Percentiles rank a stretch among this genome's conserved stretches.
Evolutionary conservation across 2,113 vertebrate species (phyloP).

Genomic region (Microtus richardsoni): DNA sequence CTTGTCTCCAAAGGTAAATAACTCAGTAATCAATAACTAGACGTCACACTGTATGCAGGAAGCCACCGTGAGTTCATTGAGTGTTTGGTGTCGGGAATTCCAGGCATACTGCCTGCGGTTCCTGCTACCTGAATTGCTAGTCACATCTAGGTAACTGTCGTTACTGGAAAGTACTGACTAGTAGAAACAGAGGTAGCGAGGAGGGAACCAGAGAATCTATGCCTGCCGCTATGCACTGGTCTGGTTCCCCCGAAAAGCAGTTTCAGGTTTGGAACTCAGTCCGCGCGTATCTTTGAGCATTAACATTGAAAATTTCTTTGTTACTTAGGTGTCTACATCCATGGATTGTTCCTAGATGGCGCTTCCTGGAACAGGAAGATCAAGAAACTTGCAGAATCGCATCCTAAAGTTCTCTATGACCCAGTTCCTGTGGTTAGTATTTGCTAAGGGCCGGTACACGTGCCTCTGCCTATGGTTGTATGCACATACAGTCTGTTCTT

Average conservation of each 20-base stretch:
- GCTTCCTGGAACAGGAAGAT: slow-evolving; percentile 92
- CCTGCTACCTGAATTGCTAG: not conserved
- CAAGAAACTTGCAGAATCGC: slow-evolving; percentile 91
- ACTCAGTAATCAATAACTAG: not conserved
- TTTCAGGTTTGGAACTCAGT: not conserved
- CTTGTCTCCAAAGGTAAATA: not conserved
- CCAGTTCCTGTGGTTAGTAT: slow-evolving; percentile 92
- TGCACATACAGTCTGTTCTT: not conserved
- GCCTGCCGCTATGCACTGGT: not conserved
- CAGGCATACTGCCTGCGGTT: not conserved
- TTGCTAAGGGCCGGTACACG: not conserved
- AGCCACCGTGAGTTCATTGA: not conserved
- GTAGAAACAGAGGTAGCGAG: too few species aligned
- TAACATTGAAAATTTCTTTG: slow-evolving; percentile 41
- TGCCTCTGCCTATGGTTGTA: not conserved
- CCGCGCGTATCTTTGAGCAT: not conserved
- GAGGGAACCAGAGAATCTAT: not conserved
- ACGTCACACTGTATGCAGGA: not conserved
- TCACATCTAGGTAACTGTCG: not conserved
- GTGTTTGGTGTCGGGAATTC: not conserved
- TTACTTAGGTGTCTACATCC: slow-evolving; percentile 90
- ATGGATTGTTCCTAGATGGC: slow-evolving; percentile 93
- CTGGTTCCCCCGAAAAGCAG: not conserved
- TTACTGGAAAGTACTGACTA: not conserved
- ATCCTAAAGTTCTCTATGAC: slow-evolving; percentile 93